Base-by-base conservation (phyloP, 2,113 vertebrate species). In the Urocitellus parryii region DNA sequence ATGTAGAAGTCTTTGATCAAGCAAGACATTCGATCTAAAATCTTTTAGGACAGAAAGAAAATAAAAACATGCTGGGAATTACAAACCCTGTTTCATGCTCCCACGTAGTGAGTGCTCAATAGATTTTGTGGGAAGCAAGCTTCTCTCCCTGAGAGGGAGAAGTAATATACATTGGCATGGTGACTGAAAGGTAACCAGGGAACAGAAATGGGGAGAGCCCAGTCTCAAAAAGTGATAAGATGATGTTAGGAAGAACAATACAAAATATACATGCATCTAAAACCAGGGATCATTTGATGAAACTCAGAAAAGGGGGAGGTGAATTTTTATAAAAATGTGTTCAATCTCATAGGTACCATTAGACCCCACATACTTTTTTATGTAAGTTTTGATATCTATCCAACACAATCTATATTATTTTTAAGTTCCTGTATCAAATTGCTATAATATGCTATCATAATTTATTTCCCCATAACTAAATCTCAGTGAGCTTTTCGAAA, bases 1-100 rank as follows among this genome's bases (percentile, higher is more conserved):
- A 93, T 89, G 70, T 88, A 86, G 79, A 95, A 82, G 82, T 83
- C 88, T 92, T 97, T 97, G 86, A 93, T 97, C 70, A 87, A 90
- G 77, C 7, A 51, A 94, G 93, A 95, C 51, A 79, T 86, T 42
- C 86, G 56, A 82, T 90, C n/a, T 90, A 93, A 97, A 94, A 93
- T 58, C 27, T 93, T 92, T 96, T 65, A 91, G 82, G 45, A 37
- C 17, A 63, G 29, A n/a, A 14, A 34, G 76, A 63, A 61, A 76
- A 74, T 53, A 77, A 63, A 79, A 34, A 17, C 16, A 42, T 58
- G 34, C 91, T 90, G 53, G 29, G 39, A 91, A 95, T 81, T 88
- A 90, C 8, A 37, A 25, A 70, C 10, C 24, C 25, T 51, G 34
- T 42, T 72, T 94, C 53, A 37, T 74, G 45, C 17, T 88, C 27